phyloP scores from a whole-genome alignment of 2,113 vertebrate genomes.

The Lichenostomus cassidix region DNA sequence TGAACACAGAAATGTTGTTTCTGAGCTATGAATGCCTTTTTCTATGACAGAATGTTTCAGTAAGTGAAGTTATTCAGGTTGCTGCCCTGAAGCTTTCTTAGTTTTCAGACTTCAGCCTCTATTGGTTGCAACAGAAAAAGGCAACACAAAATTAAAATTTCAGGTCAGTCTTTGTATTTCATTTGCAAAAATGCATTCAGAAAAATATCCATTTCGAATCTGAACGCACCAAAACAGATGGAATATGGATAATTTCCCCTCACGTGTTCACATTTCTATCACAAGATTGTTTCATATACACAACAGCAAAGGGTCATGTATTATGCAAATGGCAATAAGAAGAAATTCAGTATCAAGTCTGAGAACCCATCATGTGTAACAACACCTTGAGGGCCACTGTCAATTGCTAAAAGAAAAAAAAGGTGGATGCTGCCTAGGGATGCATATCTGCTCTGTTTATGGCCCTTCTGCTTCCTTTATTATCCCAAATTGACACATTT shows the following conservation, averaged over 20 bases:
- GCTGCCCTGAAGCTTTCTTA: background rate
- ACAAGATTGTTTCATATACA: background rate
- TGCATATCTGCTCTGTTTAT: constrained; percentile 65
- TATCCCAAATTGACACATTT: constrained; percentile 45
- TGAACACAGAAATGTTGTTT: constrained; percentile 13
- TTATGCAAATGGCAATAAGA: constrained; percentile 23
- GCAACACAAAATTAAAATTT: background rate
- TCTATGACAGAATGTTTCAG: background rate
- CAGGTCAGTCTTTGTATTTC: background rate
- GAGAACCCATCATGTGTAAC: background rate
- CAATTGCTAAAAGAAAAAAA: constrained; percentile 47
- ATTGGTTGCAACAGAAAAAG: background rate
- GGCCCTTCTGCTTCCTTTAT: constrained; percentile 65
- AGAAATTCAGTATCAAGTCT: constrained; percentile 24
- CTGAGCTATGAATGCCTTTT: background rate
- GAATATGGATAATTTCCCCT: background rate
- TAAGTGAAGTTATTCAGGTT: background rate
- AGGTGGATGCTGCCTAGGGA: constrained; percentile 35
- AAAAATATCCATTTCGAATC: background rate
- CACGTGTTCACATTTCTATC: background rate
- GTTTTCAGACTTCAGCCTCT: background rate
- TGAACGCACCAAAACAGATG: background rate
- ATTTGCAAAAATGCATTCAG: background rate
- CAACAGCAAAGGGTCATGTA: constrained; percentile 29
- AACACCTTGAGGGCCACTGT: constrained; percentile 19